Base-by-base conservation (phyloP, 2,888 invertebrate genomes). In the Tolmerus cingulatus region DNA sequence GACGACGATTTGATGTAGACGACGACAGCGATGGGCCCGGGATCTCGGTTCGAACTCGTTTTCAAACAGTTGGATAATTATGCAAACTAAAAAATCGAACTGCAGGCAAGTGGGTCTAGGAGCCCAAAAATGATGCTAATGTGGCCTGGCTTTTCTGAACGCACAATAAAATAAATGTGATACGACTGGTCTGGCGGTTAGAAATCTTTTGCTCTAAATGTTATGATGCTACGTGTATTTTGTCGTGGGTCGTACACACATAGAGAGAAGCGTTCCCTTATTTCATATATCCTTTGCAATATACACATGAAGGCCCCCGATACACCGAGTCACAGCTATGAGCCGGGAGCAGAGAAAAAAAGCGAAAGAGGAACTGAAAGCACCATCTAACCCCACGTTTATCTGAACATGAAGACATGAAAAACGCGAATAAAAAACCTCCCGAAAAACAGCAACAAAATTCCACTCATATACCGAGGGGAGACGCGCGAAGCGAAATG, bases 171-270 rank as follows among this genome's bases (percentile, higher is more conserved):
- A 87, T 87, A 86, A 89, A 89, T 89, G 88, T 89, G 89, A 86
- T 90, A 89, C 89, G 90, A 90, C 90, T 90, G 89, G 89, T 90
- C 90, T 90, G 90, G 90, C 90, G 90, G 90, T 90, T 90, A 90
- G 90, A 90, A 90, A 90, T 90, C 90, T 90, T 90, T 90, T 90
- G 90, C 90, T 89, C 89, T 89, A 89, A 90, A 90, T 90, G 89
- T 90, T 90, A 90, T 90, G 90, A 90, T 90, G 90, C 89, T 90
- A 89, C 89, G 90, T 90, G 89, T 89, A 89, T 89, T 89, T 90
- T 89, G 89, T 89, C 82, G 89, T 90, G 43, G 85, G 43, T 74
- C 57, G 85, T 74, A 74, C 85, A 85, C 85, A 85, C 74, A 74
- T 85, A 74, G 40, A 85, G 74, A 85, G 40, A 16, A 85, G 27